Evolutionary conservation across 2,888 invertebrate genomes (phyloP).

Genomic region (Metopia argyrocephala): DNA sequence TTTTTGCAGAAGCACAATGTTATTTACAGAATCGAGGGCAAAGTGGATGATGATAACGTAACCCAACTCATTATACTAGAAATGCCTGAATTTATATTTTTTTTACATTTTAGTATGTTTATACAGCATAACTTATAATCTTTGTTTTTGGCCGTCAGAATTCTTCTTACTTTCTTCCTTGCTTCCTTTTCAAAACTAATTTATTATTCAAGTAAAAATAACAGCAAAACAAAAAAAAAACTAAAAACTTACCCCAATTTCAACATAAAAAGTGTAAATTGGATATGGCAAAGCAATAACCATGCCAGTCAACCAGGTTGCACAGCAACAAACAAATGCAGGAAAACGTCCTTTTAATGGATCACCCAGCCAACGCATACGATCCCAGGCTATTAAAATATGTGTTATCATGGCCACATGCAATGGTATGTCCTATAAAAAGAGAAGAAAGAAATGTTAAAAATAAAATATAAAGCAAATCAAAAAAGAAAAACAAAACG

Average conservation of each 20-base stretch:
- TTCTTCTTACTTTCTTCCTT: too few relatives aligned
- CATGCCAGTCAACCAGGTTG: constrained; percentile 85
- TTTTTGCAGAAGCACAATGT: too few relatives aligned
- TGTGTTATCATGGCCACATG: constrained; percentile 86
- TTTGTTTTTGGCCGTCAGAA: too few relatives aligned
- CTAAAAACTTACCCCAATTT: constrained; percentile 82
- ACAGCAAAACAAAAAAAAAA: too few relatives aligned
- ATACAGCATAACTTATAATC: too few relatives aligned
- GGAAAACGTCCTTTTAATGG: constrained; percentile 83
- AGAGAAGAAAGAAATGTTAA: not conserved
- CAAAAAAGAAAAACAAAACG: not conserved
- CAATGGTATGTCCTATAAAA: constrained; percentile 83
- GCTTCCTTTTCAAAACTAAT: too few relatives aligned
- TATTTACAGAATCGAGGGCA: too few relatives aligned
- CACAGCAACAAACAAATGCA: constrained; percentile 83
- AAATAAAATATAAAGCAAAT: constrained; percentile 11
- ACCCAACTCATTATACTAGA: too few relatives aligned
- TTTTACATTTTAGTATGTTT: too few relatives aligned
- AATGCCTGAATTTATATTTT: too few relatives aligned
- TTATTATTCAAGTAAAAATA: too few relatives aligned
- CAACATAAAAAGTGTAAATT: constrained; percentile 85
- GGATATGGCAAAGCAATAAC: constrained; percentile 86
- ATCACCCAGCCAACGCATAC: constrained; percentile 83
- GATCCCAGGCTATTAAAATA: constrained; percentile 84
- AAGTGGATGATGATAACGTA: too few relatives aligned